Evolutionary conservation across 1,140 invertebrate species (phyloP).

Genomic region (Doryteuthis pealeii): DNA sequence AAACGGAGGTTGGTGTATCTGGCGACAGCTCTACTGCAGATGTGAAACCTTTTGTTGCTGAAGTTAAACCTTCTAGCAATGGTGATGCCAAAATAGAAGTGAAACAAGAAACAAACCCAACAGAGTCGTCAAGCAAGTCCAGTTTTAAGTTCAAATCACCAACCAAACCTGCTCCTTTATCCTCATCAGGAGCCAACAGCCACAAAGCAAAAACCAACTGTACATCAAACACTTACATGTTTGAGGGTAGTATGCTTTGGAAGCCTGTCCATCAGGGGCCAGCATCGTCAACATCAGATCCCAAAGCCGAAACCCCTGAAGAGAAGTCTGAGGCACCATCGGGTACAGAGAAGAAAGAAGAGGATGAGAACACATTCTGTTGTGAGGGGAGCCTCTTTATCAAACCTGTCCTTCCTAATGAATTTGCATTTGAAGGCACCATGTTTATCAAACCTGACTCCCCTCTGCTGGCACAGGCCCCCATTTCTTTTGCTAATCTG

Average conservation of each 20-base stretch:
- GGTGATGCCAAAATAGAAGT: background rate
- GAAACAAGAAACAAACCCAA: background rate
- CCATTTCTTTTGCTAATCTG: background rate
- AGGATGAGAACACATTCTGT: background rate
- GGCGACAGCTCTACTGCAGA: background rate
- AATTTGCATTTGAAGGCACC: conserved; percentile 6
- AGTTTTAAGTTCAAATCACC: background rate
- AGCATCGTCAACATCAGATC: background rate
- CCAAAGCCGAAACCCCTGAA: background rate
- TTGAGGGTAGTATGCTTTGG: conserved; percentile 5
- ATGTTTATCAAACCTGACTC: conserved; percentile 4
- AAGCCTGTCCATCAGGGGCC: background rate
- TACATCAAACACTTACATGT: background rate
- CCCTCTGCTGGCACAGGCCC: background rate
- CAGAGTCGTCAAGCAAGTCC: background rate
- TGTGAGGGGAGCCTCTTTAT: conserved; percentile 3
- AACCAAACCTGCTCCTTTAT: background rate
- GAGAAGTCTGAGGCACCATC: background rate
- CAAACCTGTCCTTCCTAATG: conserved; percentile 5
- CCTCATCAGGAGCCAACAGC: background rate
- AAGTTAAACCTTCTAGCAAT: background rate
- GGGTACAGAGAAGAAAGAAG: background rate
- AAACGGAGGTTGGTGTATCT: background rate
- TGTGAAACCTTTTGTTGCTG: background rate
- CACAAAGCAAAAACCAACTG: background rate